Evolutionary conservation across 1,140 invertebrate species (phyloP), one percentile per base, ranked within the genome.

Genomic region (Archegozetes longisetosus): DNA sequence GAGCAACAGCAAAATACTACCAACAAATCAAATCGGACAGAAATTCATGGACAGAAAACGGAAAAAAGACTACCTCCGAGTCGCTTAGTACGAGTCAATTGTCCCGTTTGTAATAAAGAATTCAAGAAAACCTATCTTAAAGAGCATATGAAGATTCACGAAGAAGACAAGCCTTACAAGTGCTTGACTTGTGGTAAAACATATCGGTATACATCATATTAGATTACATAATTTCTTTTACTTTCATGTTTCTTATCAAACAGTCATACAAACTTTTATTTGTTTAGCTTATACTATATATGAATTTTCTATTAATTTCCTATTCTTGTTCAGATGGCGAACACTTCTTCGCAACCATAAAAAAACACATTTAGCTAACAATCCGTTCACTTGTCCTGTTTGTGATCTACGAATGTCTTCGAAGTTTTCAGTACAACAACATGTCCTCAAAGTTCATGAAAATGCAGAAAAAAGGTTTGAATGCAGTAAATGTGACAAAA

Each of bases 381-480:
- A 74, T 73, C 26, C 65, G 20, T 79, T 77, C 60, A 67, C 68
- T 17, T 83, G 81, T 65, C 74, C 79, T 51, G 72, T 82, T 4
- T 83, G 81, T 63, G 74, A 73, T 56, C 75, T 73, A 58, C 64
- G 73, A 23, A 82, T 82, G 66, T 73, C 79, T 9, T 79, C 79
- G 0, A 80, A 78, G 63, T 78, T 79, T 3, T 79, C 76, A 58
- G 69, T 85, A 0, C 83, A 83, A 68, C 79, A 84, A 13, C 84
- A 85, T 66, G 84, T 84, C 32, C 32, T 40, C 17, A 40, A 40
- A 40, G 17, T 40, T 6, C 32, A 40, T 40, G 32, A 17, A 40
- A 40, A 40, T 40, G 32, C 6, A 40, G 32, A 40, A 6, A 40
- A 40, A 40, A 40, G 17, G 17, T 40, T 9, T 40, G 32, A 40